Evolutionary conservation across 2,888 invertebrate species (phyloP).

Genomic region (Nemotelus pantherinus): DNA sequence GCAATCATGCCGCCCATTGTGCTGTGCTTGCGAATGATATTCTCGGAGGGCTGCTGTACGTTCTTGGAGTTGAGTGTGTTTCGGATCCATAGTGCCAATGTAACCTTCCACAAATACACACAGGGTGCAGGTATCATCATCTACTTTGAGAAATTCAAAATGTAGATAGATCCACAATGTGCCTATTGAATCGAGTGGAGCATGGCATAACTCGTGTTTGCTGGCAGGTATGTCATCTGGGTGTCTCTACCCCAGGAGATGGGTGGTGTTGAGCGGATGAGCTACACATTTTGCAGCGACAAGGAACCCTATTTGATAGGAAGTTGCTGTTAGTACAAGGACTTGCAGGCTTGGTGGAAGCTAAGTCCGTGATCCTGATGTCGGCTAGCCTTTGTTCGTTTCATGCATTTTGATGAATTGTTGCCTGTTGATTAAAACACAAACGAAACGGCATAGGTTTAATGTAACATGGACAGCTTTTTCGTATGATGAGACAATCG

Average conservation of each 20-base stretch:
- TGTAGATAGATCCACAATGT: conserved; percentile 33
- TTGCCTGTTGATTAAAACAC: not conserved
- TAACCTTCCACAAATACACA: conserved; percentile 38
- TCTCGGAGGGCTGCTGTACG: conserved; percentile 14
- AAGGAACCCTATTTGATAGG: conserved; percentile 13
- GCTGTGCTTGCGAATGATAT: conserved; percentile 4
- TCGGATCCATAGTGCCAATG: conserved; percentile 39
- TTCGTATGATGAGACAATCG: too few species aligned
- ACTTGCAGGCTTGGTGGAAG: not conserved
- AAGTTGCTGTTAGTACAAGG: conserved; percentile 10
- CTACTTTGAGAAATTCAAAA: conserved; percentile 36
- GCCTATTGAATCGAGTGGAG: conserved; percentile 34
- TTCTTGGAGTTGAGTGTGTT: conserved; percentile 26
- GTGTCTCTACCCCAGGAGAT: conserved; percentile 15
- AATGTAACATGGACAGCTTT: not conserved
- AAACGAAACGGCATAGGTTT: not conserved
- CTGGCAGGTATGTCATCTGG: conserved; percentile 28
- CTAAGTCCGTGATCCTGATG: too few species aligned
- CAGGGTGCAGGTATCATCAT: conserved; percentile 30
- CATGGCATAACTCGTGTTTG: conserved; percentile 40
- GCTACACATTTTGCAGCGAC: conserved; percentile 1
- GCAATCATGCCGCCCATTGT: conserved; percentile 39
- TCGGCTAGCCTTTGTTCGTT: not conserved
- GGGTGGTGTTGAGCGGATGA: not conserved
- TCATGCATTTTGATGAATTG: not conserved